A percentile compares a stretch with the other conserved stretches of the same genome.
Evolutionary conservation across 92 coral and sea anemone genomes (phyloP).

Genomic region (Phenganax marumi): DNA sequence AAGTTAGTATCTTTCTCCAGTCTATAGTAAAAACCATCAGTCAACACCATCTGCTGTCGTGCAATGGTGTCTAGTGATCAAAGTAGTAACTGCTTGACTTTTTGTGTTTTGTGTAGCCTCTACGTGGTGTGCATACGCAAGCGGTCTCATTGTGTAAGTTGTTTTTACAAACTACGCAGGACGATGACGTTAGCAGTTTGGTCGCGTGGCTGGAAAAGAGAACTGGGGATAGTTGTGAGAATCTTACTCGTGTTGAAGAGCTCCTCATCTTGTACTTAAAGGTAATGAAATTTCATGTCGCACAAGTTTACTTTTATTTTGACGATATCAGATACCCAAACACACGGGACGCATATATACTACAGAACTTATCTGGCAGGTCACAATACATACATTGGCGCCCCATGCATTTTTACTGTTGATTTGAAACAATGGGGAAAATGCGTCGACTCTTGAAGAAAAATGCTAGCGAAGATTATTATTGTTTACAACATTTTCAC

Average conservation of each 20-base stretch:
- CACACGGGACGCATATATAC: no score
- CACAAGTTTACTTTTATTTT: not conserved
- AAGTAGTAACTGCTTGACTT: not conserved
- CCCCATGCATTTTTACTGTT: no score
- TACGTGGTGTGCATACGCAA: constrained; percentile 5
- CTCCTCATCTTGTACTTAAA: not conserved
- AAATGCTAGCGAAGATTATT: no score
- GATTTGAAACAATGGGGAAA: no score
- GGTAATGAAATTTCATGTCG: not conserved
- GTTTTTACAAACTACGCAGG: not conserved
- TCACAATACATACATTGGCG: no score
- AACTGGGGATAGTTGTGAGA: not conserved
- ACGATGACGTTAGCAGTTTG: not conserved
- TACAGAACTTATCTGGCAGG: no score
- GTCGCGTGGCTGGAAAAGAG: constrained; percentile 4
- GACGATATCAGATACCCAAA: no score
- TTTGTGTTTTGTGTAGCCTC: not conserved
- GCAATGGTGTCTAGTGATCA: not conserved
- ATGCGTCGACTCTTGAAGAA: no score
- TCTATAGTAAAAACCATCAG: not conserved
- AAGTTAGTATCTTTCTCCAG: not conserved
- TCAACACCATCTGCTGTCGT: not conserved
- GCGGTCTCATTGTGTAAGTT: constrained; percentile 27
- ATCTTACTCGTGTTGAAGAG: not conserved
- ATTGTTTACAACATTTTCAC: no score